phyloP scores from a whole-genome alignment of 1,140 invertebrate genomes.

The Cyclina sinensis region DNA sequence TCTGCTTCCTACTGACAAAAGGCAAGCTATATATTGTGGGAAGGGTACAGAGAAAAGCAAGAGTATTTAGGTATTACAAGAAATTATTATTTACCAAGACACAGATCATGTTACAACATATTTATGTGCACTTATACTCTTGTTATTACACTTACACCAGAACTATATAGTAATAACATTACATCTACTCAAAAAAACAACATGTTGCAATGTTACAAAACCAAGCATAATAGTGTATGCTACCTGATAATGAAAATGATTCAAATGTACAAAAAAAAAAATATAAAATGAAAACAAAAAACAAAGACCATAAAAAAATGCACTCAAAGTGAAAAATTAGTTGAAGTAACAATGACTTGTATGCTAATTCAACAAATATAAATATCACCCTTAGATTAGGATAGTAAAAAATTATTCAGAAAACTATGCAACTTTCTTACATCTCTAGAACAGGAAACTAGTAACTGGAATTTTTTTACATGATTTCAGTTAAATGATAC shows the following conservation, averaged over 20 bases:
- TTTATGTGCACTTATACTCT: slow-evolving; percentile 10
- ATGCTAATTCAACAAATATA: no score
- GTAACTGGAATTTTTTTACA: no score
- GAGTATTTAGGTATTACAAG: background rate
- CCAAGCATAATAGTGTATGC: background rate
- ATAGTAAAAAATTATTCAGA: no score
- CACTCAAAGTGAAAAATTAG: no score
- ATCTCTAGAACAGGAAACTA: no score
- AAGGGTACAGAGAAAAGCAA: background rate
- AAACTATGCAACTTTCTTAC: no score
- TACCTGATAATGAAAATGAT: background rate
- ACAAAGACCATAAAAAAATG: no score
- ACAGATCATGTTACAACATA: slow-evolving; percentile 41
- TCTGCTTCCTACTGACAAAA: no score
- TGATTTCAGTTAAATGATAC: no score
- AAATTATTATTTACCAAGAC: slow-evolving; percentile 51
- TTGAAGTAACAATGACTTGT: no score
- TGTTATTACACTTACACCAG: background rate
- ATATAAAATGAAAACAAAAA: background rate
- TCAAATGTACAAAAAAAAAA: slow-evolving; percentile 7
- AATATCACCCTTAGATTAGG: no score
- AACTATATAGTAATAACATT: background rate
- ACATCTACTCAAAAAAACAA: background rate
- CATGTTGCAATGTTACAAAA: background rate
- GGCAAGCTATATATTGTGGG: background rate